Evolutionary conservation across 2,888 invertebrate genomes (phyloP), one percentile per base, ranked within the genome.

Genomic region (Agrypnus murinus): DNA sequence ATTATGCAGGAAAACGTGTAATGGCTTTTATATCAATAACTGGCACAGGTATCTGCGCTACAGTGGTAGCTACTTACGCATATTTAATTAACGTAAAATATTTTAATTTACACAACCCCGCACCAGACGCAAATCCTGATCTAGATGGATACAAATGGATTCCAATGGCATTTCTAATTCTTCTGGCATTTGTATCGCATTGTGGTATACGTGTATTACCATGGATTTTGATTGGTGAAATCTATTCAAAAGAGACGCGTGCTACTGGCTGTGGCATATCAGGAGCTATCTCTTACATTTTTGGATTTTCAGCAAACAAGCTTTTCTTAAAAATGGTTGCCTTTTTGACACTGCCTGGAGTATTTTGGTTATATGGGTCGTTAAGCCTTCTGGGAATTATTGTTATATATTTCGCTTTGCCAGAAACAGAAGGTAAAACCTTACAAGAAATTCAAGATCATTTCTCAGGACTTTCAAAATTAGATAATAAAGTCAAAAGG

Each of bases 371-470:
- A 31, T 93, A 93, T 81, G 89, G 91, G 0, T 74, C 86, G 2
- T 86, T 93, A 1, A 89, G 92, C 77, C 82, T 92, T 3, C 71
- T 88, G 0, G 94, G 94, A 0, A 87, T 90, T n/a, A 71, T 90
- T 2, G 83, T 90, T 7, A 86, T 95, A 34, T 93, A 91, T 81
- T 91, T 91, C 71, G 85, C 90, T 34, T 83, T 95, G 67, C 95
- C 95, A 0, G 95, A 95, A 87, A 95, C 95, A 0, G 95, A 95
- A 83, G 94, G 94, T 0, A 90, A 93, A 79, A 90, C 90, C 0
- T 83, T 95, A 45, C 87, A 87, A 64, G 92, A 93, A 76, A 93
- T 94, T 58, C 90, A 92, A 77, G 89, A 90, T 69, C 92, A 93
- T 82, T 93, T 90, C 77, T 87, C 90, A 0, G 92, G 92, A 0